A percentile compares a stretch with the other conserved stretches of the same genome.
These are phyloP conservation scores for Smittia aterrima DNA, from an alignment of 2,888 invertebrate species.

Conservation along the genomic window DNA sequence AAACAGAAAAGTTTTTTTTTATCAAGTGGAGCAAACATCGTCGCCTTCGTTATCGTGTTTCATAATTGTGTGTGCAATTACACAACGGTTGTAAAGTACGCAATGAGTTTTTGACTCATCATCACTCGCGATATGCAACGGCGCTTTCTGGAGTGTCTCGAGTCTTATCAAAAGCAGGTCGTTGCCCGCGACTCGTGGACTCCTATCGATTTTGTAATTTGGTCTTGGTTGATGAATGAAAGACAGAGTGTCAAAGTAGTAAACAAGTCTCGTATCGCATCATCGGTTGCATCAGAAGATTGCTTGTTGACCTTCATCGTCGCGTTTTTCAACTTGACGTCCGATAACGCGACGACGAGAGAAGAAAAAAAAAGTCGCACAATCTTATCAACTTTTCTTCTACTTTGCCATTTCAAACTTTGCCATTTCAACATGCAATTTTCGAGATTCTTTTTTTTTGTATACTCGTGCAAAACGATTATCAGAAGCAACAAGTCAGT, in stretches of 20 bases:
- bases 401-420: background rate
- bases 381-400: slow-evolving; percentile 19
- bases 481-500: background rate
- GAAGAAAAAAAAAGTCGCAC: background rate
- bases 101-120: background rate
- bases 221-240: background rate
- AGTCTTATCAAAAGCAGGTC: background rate
- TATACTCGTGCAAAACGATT: background rate
- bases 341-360: background rate
- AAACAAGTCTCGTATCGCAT: slow-evolving; percentile 2
- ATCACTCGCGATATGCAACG: no score
- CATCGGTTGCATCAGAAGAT: slow-evolving; percentile 12
- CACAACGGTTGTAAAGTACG: background rate
- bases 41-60: background rate
- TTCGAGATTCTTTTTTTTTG: background rate
- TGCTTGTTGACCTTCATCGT: slow-evolving; percentile 16
- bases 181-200: background rate
- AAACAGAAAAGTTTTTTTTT: background rate
- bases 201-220: background rate
- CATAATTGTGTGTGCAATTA: background rate
- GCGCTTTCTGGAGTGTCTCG: no score
- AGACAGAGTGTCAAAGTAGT: background rate
- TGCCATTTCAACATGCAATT: slow-evolving; percentile 5
- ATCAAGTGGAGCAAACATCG: slow-evolving; percentile 10
- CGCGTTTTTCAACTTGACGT: background rate